Evolutionary conservation across 2,888 invertebrate genomes (phyloP).

Genomic region (Limnephilus lunatus): DNA sequence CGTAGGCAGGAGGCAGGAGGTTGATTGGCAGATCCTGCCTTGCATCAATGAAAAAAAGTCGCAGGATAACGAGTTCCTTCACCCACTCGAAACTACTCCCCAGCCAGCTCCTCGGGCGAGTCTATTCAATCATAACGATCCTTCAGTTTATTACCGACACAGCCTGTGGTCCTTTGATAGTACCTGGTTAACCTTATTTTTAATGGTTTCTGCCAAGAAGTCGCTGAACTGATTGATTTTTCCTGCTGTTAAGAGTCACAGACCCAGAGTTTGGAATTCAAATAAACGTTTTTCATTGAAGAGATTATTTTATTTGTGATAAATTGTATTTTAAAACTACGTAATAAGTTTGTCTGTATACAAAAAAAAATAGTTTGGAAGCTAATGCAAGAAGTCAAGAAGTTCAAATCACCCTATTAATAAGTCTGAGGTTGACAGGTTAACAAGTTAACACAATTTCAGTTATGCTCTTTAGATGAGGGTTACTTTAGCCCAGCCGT

Average conservation of each 20-base stretch:
- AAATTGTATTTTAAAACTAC: too few relatives aligned
- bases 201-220: not conserved
- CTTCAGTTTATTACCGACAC: not conserved
- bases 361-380: too few relatives aligned
- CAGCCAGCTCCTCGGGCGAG: not conserved
- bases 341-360: too few relatives aligned
- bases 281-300: not conserved
- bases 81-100: slow-evolving; percentile 1
- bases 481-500: too few relatives aligned
- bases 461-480: too few relatives aligned
- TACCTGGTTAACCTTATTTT: not conserved
- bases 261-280: not conserved
- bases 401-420: too few relatives aligned
- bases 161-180: not conserved
- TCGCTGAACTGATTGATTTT: not conserved
- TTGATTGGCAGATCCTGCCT: not conserved
- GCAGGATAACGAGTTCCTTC: slow-evolving; percentile 38
- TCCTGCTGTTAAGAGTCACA: not conserved
- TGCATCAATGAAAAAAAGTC: slow-evolving; percentile 3
- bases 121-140: not conserved
- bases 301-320: not conserved
- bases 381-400: too few relatives aligned
- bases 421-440: too few relatives aligned
- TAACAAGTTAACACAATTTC: too few relatives aligned
- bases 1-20: not conserved